Conservation (phyloP, 2,888 invertebrate species). For the Timandra comae region DNA sequence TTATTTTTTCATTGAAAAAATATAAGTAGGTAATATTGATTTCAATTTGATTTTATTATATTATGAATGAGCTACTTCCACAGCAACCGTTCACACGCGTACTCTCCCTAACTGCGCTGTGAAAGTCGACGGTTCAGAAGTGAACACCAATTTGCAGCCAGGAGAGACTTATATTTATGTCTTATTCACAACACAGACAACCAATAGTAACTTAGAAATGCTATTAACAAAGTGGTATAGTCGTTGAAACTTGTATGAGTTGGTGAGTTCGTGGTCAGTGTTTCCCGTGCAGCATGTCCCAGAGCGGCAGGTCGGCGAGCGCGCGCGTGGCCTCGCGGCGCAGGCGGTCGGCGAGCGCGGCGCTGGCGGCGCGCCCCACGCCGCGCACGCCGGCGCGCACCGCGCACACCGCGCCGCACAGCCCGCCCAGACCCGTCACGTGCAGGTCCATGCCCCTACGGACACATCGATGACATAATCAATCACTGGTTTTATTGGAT, state of each 20-base stretch:
- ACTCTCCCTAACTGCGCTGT: too few relatives aligned
- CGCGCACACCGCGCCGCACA: slow-evolving; percentile 38
- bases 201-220: too few relatives aligned
- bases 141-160: too few relatives aligned
- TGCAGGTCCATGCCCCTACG: slow-evolving; percentile 61
- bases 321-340: slow-evolving; percentile 51
- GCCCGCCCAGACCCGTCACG: slow-evolving; percentile 62
- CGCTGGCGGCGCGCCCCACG: slow-evolving; percentile 39
- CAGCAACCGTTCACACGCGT: too few relatives aligned
- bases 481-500: neutral
- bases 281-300: slow-evolving; percentile 49
- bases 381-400: slow-evolving; percentile 38
- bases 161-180: too few relatives aligned
- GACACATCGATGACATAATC: slow-evolving; percentile 12
- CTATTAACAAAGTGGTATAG: too few relatives aligned
- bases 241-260: neutral
- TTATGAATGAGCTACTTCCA: too few relatives aligned
- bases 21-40: too few relatives aligned
- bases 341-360: slow-evolving; percentile 45
- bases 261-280: slow-evolving; percentile 21
- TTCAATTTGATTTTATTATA: too few relatives aligned
- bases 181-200: too few relatives aligned
- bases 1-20: too few relatives aligned
- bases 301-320: slow-evolving; percentile 50
- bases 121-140: too few relatives aligned